Percentiles rank a stretch among this genome's conserved stretches.
Evolutionary conservation across 2,888 invertebrate species (phyloP).

Genomic region (Macroteleia sp.): DNA sequence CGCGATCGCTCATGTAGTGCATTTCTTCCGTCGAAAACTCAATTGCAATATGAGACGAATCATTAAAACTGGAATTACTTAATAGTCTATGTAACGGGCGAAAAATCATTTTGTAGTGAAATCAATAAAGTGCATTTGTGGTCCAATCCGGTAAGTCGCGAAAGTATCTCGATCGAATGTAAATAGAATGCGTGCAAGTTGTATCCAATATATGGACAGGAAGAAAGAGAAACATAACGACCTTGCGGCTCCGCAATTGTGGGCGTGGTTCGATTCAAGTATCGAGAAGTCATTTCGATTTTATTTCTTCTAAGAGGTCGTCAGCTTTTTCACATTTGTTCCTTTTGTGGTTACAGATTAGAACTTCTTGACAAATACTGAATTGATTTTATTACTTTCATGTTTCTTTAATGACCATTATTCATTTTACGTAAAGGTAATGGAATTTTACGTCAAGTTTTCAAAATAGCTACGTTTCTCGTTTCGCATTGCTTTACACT

Average conservation of each 20-base stretch:
- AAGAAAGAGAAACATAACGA: conserved; percentile 68
- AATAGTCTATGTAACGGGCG: conserved; percentile 38
- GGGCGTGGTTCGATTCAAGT: conserved; percentile 62
- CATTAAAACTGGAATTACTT: conserved; percentile 44
- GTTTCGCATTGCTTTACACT: too few species aligned
- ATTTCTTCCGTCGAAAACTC: conserved; percentile 49
- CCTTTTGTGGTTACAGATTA: conserved; percentile 31
- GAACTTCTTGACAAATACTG: conserved; percentile 31
- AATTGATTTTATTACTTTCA: too few species aligned
- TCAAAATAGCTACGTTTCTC: too few species aligned
- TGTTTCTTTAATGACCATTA: too few species aligned
- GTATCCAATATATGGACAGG: conserved; percentile 44
- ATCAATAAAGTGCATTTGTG: conserved; percentile 40
- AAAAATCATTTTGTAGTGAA: conserved; percentile 33
- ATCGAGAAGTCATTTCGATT: conserved; percentile 74
- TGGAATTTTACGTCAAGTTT: too few species aligned
- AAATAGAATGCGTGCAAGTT: conserved; percentile 47
- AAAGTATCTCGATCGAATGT: conserved; percentile 59
- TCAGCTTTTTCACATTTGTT: conserved; percentile 49
- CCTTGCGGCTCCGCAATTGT: conserved; percentile 68
- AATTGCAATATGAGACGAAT: conserved; percentile 44
- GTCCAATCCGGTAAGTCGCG: conserved; percentile 21
- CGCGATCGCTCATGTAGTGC: conserved; percentile 21
- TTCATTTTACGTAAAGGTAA: too few species aligned
- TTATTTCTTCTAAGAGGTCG: conserved; percentile 67